Evolutionary conservation across 1,140 invertebrate species (phyloP), one percentile per base, ranked within the genome.

Genomic region (Nephotettix cincticeps): DNA sequence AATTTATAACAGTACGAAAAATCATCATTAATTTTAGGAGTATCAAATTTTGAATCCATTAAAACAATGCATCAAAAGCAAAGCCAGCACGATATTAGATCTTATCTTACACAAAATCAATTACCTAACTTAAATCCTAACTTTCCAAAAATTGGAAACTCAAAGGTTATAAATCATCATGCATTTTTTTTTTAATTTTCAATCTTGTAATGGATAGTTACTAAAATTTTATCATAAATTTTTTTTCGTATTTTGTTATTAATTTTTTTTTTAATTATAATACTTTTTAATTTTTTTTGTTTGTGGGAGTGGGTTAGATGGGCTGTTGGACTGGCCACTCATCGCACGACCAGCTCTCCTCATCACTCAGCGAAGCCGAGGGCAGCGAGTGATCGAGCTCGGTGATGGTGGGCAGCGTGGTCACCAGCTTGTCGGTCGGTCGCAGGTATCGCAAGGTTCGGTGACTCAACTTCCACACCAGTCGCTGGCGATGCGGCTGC

Each of bases 401-500:
- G 77, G 89, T 87, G 77, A 92, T 92, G 74, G 88, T 91, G 58
- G 90, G 89, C 75, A 92, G 81, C 56, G 88, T 84, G 6, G 88
- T 88, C 27, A 85, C 89, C 66, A 92, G 86, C 73, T 88, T 89
- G 78, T 91, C 89, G 65, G 90, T 92, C 1, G 91, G 90, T 66
- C 90, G 86, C 71, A 91, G 81, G 72, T 90, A 85, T 76, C 89
- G 83, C 63, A 78, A 73, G 25, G 78, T 79, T 27, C 79, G 72
- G 66, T 80, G 79, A 51, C 77, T 81, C 54, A 82, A 36, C 17
- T 85, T 81, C 91, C 91, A 92, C 68, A 91, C 87, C 58, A 93
- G 85, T 51, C 89, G 86, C 80, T 93, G 91, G 27, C 88, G 85
- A 75, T 91, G 87, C 19, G 89, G 87, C 72, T 86, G 87, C 77